phyloP scores from a whole-genome alignment of 2,113 vertebrate genomes.

The Triplophysa siluroides region DNA sequence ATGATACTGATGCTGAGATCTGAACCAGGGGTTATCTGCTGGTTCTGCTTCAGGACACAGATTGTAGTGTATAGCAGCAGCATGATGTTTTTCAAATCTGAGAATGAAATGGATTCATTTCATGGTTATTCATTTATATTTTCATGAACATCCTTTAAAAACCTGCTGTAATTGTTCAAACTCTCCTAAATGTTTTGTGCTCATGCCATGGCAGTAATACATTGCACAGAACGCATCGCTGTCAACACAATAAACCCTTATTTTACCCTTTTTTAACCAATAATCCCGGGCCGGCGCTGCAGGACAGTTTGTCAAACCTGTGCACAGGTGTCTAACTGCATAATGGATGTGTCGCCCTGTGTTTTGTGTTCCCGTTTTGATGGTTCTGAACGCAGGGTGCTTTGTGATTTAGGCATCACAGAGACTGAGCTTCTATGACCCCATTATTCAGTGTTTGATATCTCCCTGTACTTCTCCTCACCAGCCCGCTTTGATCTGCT shows the following conservation, averaged over 20 bases:
- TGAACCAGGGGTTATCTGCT: neutral
- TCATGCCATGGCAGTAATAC: no score
- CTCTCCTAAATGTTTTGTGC: no score
- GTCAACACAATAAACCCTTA: no score
- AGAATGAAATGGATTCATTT: no score
- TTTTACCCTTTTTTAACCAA: no score
- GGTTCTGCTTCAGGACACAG: no score
- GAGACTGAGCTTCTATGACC: slow-evolving; percentile 47
- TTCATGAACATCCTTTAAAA: no score
- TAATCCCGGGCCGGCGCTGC: neutral
- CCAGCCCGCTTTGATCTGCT: slow-evolving; percentile 50
- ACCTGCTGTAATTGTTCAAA: no score
- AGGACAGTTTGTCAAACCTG: neutral
- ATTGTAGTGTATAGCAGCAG: no score
- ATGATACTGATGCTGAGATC: slow-evolving; percentile 11
- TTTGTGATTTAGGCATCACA: slow-evolving; percentile 52
- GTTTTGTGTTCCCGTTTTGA: slow-evolving; percentile 48
- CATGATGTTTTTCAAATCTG: no score
- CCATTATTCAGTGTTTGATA: slow-evolving; percentile 56
- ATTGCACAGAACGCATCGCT: no score
- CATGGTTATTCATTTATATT: no score
- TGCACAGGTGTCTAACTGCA: slow-evolving; percentile 47
- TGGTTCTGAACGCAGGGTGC: slow-evolving; percentile 33
- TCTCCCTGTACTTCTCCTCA: slow-evolving; percentile 34
- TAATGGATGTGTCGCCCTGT: slow-evolving; percentile 33